These are phyloP conservation scores for Ctenopoma multispine DNA, from an alignment of 2,797 vertebrate species.

Conservation along the genomic window DNA sequence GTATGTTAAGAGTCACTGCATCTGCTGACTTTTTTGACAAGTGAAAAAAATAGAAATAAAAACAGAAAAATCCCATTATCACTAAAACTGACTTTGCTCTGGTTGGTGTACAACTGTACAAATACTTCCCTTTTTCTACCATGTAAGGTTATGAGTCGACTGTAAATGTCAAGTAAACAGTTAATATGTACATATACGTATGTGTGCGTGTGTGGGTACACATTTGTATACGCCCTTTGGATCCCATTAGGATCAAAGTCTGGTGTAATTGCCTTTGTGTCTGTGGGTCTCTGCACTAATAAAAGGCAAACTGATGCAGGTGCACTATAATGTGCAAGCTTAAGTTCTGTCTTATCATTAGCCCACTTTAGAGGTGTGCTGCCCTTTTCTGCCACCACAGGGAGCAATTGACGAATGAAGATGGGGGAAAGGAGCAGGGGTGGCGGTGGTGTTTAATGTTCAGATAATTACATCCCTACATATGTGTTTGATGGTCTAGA, in stretches of 20 bases:
- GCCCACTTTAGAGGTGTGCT: constrained; percentile 70
- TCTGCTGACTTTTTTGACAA: not conserved
- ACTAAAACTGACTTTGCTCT: not conserved
- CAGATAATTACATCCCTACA: constrained; percentile 73
- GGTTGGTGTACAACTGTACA: not conserved
- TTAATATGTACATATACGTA: too few relatives aligned
- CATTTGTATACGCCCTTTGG: constrained; percentile 43
- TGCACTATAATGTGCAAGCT: constrained; percentile 64
- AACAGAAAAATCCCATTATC: not conserved
- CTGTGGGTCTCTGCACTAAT: constrained; percentile 70
- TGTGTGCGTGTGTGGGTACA: constrained; percentile 19
- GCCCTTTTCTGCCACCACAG: constrained; percentile 76
- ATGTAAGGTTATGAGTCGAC: not conserved
- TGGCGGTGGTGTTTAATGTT: constrained; percentile 56
- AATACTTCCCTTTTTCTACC: not conserved
- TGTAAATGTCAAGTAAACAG: too few relatives aligned
- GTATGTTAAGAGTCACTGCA: too few relatives aligned
- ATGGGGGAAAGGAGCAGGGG: constrained; percentile 38
- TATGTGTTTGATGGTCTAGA: constrained; percentile 65
- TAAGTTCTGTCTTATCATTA: constrained; percentile 72
- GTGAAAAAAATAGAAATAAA: not conserved
- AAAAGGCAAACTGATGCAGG: constrained; percentile 73
- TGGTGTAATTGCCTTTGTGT: constrained; percentile 78
- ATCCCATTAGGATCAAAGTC: constrained; percentile 76
- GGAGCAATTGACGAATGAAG: constrained; percentile 71